Base-by-base conservation (phyloP, 2,113 vertebrate species). In the Carassius carassius region DNA sequence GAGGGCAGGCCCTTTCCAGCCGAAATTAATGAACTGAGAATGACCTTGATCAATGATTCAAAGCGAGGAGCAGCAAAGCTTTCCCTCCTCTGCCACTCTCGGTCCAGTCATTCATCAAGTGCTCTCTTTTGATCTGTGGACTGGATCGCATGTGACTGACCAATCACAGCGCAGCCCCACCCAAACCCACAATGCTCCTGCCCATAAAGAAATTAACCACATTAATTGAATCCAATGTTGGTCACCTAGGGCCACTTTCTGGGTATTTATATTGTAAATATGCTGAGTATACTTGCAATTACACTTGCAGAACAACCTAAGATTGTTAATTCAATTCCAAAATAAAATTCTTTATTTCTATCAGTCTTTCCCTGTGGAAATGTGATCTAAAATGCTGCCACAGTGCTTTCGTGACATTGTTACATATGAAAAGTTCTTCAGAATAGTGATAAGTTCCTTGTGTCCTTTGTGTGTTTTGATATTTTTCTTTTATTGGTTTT, bases 61-160 rank as follows among this genome's bases (percentile, higher is more conserved):
- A 91, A 94, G 91, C 93, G 91, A 90, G 86, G 89, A 89, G 92
- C 80, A 82, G 83, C 91, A 87, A 25, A 90, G 91, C 93, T 88
- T 91, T 92, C 92, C 94, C 91, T 92, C 92, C 94, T 94, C 92
- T 92, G 94, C 94, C 92, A 95, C 91, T 94, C 92, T 95, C 91
- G 93, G 92, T 95, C 93, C 92, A 91, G 93, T 92, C 93, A 92
- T 96, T 94, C 95, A 97, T 97, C 95, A 96, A 95, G 94, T 94
- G 93, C 90, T 92, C 84, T 90, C 93, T 94, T 96, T 97, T 96
- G 96, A 97, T 97, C 96, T 96, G 89, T 94, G 93, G 95, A 95
- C 94, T 94, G 96, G 93, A 95, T 95, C 95, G 95, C 90, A 91
- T 92, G 94, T 94, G 82, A 86, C 94, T 78, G 94, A 93, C 94